Percentiles rank a stretch among this genome's conserved stretches.
phyloP scores from a whole-genome alignment of 2,888 invertebrate species.

The Orchesella flavescens region DNA sequence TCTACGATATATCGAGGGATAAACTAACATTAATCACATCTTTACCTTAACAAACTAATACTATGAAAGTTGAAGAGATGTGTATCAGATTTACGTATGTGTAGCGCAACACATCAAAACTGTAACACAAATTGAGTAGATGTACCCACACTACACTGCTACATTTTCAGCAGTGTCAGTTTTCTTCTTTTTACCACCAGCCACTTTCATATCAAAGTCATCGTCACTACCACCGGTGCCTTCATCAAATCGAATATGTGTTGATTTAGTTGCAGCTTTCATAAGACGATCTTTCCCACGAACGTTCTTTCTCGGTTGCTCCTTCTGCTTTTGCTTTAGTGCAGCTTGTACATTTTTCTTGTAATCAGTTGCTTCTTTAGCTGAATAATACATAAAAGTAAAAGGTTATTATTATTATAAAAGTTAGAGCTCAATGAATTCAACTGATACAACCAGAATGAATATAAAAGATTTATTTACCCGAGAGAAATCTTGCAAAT shows the following conservation, averaged over 20 bases:
- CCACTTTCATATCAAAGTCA: background rate
- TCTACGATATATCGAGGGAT: no score
- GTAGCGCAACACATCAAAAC: background rate
- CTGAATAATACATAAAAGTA: slow-evolving; percentile 74
- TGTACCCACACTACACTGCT: background rate
- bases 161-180: background rate
- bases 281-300: slow-evolving; percentile 79
- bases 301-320: slow-evolving; percentile 76
- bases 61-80: no score
- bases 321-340: slow-evolving; percentile 76
- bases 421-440: background rate
- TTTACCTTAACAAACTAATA: no score
- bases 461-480: slow-evolving; percentile 36
- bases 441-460: background rate
- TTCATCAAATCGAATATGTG: slow-evolving; percentile 82
- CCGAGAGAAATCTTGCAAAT: slow-evolving; percentile 62
- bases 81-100: no score
- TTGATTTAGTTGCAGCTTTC: slow-evolving; percentile 79
- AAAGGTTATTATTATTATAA: slow-evolving; percentile 12
- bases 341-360: slow-evolving; percentile 85
- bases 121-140: no score
- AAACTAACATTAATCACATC: no score
- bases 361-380: slow-evolving; percentile 83
- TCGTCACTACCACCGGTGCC: slow-evolving; percentile 72
- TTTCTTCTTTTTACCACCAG: slow-evolving; percentile 22